Conservation (phyloP, 2,888 invertebrate genomes). For the Zaprionus lineosus region DNA sequence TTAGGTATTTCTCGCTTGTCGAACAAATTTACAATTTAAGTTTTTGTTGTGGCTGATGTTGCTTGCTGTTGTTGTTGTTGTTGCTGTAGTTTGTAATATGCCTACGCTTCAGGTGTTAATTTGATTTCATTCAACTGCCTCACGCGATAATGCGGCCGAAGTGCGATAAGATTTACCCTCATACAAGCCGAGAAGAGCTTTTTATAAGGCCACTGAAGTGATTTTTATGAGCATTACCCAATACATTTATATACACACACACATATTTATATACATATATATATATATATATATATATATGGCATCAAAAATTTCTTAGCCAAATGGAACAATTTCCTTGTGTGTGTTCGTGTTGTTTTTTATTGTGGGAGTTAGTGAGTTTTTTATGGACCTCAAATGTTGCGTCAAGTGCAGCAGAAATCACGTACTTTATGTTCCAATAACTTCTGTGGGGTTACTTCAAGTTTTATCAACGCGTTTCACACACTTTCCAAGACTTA, state of each 20-base stretch:
- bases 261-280: slow-evolving; percentile 20
- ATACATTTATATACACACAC: slow-evolving; percentile 21
- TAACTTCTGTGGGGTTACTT: slow-evolving; percentile 21
- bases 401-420: slow-evolving; percentile 45
- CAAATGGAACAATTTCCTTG: slow-evolving; percentile 26
- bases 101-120: slow-evolving; percentile 62
- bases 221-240: slow-evolving; percentile 59
- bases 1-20: slow-evolving; percentile 19
- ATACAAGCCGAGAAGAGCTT: slow-evolving; percentile 24
- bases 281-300: slow-evolving; percentile 15
- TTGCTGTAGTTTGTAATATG: slow-evolving; percentile 6
- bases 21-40: slow-evolving; percentile 6
- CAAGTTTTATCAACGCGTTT: too few relatives aligned
- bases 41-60: too few relatives aligned
- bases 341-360: too few relatives aligned
- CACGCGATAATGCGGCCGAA: slow-evolving; percentile 49
- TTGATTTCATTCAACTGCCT: slow-evolving; percentile 61
- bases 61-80: too few relatives aligned
- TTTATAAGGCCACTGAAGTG: slow-evolving; percentile 40
- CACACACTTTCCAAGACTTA: too few relatives aligned
- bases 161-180: slow-evolving; percentile 64
- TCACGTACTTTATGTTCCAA: slow-evolving; percentile 29
- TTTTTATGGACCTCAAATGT: slow-evolving; percentile 51
- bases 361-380: slow-evolving; percentile 49
- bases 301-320: slow-evolving; percentile 49